Base-by-base conservation (phyloP, 1,140 invertebrate genomes). In the Sweltsa coloradensis region DNA sequence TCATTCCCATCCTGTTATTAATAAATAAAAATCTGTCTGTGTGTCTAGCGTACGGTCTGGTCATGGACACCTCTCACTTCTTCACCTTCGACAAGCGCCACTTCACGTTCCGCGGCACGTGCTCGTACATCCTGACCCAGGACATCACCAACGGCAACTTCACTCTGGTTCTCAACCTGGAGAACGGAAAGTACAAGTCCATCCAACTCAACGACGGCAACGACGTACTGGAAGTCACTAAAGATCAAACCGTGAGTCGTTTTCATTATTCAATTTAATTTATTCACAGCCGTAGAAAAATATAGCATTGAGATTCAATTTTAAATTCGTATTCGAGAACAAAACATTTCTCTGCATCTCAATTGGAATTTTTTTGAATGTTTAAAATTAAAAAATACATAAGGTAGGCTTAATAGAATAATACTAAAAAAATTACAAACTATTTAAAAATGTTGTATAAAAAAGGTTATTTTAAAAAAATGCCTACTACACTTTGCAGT, bases 81-180 rank as follows among this genome's bases (percentile, higher is more conserved):
- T 82, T 89, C 55, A 92, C 87, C 0, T 94, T 91, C 59, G 90
- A 95, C 60, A 79, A 81, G 1, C 76, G 76, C 46, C 79, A 86
- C 53, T 69, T 83, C 40, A 78, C 79, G 11, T 81, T 90, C 66
- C 75, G 79, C 16, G 88, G 88, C 40, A 72, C 66, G 11, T 95
- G 91, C 64, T 80, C 78, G 56, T 92, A 93, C 60, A 67, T 95
- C 3, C 63, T 96, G 3, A 78, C 80, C 0, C 79, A 83, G 52
- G 92, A 96, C 61, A 79, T 84, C 55, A 73, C 82, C 5, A 77
- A 89, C 61, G 77, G 78, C 24, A 88, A 89, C 69, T 88, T 90
- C 68, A 80, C 81, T 0, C 63, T 83, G 44, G 63, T 78, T 34
- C 64, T 76, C 21, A 71, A 79, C 51, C 70, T 79, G 27, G 62